A percentile compares a stretch with the other conserved stretches of the same genome.
These are phyloP conservation scores for Pterostichus niger DNA, from an alignment of 2,888 invertebrate species.

Conservation along the genomic window DNA sequence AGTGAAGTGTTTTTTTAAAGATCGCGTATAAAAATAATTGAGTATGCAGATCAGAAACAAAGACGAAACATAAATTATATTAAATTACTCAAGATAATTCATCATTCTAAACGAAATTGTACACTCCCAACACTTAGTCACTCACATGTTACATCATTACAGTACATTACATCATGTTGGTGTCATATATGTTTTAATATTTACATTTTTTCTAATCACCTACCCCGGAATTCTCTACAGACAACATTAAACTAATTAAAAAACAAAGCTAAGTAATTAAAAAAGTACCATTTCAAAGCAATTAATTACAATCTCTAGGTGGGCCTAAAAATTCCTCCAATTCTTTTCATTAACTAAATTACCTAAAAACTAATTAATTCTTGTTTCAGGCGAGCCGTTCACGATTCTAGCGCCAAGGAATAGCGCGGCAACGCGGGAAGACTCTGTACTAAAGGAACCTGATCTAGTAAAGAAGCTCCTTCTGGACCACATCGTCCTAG, in stretches of 20 bases:
- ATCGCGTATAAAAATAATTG: constrained; percentile 12
- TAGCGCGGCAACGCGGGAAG: constrained; percentile 77
- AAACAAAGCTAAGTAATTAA: constrained; percentile 37
- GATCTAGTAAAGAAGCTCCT: constrained; percentile 80
- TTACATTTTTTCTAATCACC: constrained; percentile 28
- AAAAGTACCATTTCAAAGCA: not conserved
- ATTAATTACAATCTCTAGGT: constrained; percentile 39
- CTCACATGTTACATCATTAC: constrained; percentile 43
- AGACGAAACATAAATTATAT: constrained; percentile 47
- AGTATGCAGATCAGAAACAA: constrained; percentile 39
- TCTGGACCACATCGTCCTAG: constrained; percentile 81
- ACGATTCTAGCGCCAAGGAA: constrained; percentile 81
- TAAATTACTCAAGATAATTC: constrained; percentile 44
- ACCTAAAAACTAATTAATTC: constrained; percentile 52
- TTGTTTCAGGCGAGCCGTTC: constrained; percentile 80
- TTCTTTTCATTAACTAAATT: constrained; percentile 49
- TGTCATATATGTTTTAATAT: constrained; percentile 9
- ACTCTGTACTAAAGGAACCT: constrained; percentile 76
- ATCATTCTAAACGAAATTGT: constrained; percentile 50
- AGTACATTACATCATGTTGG: constrained; percentile 37
- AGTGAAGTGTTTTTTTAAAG: not conserved
- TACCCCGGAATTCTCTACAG: not conserved
- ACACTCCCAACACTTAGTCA: constrained; percentile 51
- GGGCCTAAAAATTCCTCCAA: constrained; percentile 32
- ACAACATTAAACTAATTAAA: constrained; percentile 13